These are phyloP conservation scores for Probosciger aterrimus DNA, from an alignment of 2,113 vertebrate species.

Conservation along the genomic window DNA sequence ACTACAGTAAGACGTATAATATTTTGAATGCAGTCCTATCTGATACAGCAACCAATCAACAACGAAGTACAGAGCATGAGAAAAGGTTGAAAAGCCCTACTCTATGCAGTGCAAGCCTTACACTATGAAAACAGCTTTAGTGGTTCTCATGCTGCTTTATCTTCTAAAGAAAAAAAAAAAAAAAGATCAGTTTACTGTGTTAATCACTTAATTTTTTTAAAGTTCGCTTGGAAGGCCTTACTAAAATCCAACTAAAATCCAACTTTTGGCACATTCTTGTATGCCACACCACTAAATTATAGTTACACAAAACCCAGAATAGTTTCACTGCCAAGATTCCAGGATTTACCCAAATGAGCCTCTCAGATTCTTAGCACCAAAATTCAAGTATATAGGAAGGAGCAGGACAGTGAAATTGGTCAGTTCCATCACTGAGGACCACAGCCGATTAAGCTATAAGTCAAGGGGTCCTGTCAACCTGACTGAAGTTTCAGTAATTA, in stretches of 20 bases:
- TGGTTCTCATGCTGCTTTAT: neutral
- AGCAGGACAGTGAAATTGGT: neutral
- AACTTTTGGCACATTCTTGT: neutral
- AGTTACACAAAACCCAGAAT: neutral
- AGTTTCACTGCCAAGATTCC: neutral
- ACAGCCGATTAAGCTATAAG: neutral
- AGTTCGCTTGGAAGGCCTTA: neutral
- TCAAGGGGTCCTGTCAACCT: rapidly evolving
- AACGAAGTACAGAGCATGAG: neutral
- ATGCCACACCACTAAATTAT: neutral
- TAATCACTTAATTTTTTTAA: neutral
- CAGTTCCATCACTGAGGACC: neutral
- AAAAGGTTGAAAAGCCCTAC: neutral
- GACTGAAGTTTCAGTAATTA: neutral
- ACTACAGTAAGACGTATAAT: neutral
- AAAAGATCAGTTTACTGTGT: neutral
- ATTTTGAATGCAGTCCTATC: neutral
- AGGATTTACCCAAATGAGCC: neutral
- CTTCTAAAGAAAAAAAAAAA: neutral
- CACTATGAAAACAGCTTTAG: neutral
- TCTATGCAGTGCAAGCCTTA: neutral
- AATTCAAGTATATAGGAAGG: neutral
- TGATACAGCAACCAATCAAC: neutral
- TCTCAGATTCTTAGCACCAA: neutral
- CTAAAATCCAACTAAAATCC: neutral